phyloP scores from a whole-genome alignment of 2,888 invertebrate genomes.

The Apamea epomidion region DNA sequence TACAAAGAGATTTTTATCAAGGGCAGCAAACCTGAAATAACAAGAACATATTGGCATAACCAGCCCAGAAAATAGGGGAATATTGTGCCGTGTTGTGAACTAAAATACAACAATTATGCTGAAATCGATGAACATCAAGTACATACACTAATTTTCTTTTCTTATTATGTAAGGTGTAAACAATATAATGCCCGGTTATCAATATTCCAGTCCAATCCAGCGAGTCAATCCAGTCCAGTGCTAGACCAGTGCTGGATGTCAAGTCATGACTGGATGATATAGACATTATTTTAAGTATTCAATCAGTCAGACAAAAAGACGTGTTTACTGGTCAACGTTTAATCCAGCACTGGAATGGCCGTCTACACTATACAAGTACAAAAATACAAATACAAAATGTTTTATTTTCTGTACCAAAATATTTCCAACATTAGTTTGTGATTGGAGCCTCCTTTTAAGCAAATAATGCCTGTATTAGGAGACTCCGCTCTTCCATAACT shows the following conservation, averaged over 20 bases:
- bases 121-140: not conserved
- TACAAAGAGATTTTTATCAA: constrained; percentile 16
- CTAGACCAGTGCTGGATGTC: not conserved
- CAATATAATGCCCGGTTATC: not conserved
- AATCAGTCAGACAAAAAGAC: not conserved
- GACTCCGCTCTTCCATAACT: too few species aligned
- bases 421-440: too few species aligned
- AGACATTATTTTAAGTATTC: not conserved
- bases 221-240: not conserved
- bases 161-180: not conserved
- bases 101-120: not conserved
- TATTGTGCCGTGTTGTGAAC: constrained; percentile 1
- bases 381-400: too few species aligned
- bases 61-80: not conserved
- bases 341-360: not conserved
- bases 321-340: not conserved
- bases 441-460: too few species aligned
- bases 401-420: too few species aligned
- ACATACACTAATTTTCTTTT: not conserved
- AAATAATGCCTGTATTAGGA: too few species aligned
- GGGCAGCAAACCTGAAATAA: constrained; percentile 11
- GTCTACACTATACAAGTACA: not conserved
- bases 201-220: not conserved
- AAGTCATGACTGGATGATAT: not conserved
- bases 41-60: constrained; percentile 12